Evolutionary conservation across 2,888 invertebrate genomes (phyloP).

Genomic region (Zhengitettix transpicula): DNA sequence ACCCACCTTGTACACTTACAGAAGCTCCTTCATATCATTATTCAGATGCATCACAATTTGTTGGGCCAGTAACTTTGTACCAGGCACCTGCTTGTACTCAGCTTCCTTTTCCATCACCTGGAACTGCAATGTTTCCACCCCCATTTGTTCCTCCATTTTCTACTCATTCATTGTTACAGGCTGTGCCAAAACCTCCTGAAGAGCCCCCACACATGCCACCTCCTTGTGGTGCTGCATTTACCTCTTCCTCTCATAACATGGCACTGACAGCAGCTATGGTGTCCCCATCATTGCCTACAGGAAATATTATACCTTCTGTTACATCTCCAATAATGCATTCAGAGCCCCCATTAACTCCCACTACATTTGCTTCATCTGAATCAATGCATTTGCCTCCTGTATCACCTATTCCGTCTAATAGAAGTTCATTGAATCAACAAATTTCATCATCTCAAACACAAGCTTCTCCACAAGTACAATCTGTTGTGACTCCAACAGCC

Average conservation of each 20-base stretch:
- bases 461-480: constrained; percentile 1
- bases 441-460: not conserved
- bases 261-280: constrained; percentile 68
- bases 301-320: constrained; percentile 17
- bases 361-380: not conserved
- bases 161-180: constrained; percentile 31
- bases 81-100: constrained; percentile 32
- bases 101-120: constrained; percentile 49
- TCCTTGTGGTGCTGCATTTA: constrained; percentile 58
- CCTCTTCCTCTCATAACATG: constrained; percentile 66
- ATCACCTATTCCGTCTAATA: not conserved
- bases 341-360: constrained; percentile 8
- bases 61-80: constrained; percentile 41
- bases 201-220: constrained; percentile 35
- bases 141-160: constrained; percentile 33
- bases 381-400: not conserved
- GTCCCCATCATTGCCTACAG: constrained; percentile 30
- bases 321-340: constrained; percentile 16
- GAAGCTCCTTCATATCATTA: constrained; percentile 40
- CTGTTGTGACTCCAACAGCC: constrained; percentile 4
- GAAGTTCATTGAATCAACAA: too few species aligned
- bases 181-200: constrained; percentile 35
- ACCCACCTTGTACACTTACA: constrained; percentile 35
- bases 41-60: constrained; percentile 40
- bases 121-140: constrained; percentile 44